These are phyloP conservation scores for Charadrius vociferus DNA, from an alignment of 2,113 vertebrate genomes.

Conservation along the genomic window DNA sequence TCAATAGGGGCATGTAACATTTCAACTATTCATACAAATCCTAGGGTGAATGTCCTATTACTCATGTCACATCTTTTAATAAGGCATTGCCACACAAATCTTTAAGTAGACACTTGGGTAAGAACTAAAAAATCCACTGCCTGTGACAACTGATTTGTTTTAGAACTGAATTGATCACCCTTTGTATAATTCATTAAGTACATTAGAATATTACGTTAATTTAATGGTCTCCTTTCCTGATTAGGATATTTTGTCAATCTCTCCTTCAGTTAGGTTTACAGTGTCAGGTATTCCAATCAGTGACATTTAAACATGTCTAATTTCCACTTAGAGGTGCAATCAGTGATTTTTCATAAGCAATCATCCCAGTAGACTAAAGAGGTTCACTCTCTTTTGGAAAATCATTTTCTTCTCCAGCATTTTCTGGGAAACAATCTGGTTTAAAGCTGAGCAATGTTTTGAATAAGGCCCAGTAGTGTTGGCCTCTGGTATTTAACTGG, in stretches of 20 bases:
- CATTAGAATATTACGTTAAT: slow-evolving; percentile 41
- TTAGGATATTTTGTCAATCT: slow-evolving; percentile 58
- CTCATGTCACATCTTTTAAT: background rate
- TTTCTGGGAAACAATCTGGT: background rate
- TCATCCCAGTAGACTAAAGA: background rate
- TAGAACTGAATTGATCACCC: slow-evolving; percentile 1
- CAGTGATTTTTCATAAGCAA: slow-evolving; percentile 32
- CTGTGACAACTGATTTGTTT: background rate
- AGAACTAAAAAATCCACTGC: background rate
- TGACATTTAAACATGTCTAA: slow-evolving; percentile 11
- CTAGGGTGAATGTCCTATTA: background rate
- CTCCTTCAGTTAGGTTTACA: background rate
- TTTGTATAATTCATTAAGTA: slow-evolving; percentile 57
- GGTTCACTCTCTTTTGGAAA: background rate
- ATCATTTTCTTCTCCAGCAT: background rate
- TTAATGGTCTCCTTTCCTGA: slow-evolving; percentile 19
- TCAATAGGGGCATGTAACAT: background rate
- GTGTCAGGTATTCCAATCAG: slow-evolving; percentile 35
- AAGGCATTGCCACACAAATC: background rate
- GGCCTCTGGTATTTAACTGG: slow-evolving; percentile 19
- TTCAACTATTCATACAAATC: background rate
- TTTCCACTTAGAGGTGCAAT: slow-evolving; percentile 32
- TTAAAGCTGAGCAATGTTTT: slow-evolving; percentile 1
- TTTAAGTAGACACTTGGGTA: background rate
- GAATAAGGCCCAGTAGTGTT: slow-evolving; percentile 29